phyloP scores from a whole-genome alignment of 2,888 invertebrate species.

The Cecidostiba fungosa region DNA sequence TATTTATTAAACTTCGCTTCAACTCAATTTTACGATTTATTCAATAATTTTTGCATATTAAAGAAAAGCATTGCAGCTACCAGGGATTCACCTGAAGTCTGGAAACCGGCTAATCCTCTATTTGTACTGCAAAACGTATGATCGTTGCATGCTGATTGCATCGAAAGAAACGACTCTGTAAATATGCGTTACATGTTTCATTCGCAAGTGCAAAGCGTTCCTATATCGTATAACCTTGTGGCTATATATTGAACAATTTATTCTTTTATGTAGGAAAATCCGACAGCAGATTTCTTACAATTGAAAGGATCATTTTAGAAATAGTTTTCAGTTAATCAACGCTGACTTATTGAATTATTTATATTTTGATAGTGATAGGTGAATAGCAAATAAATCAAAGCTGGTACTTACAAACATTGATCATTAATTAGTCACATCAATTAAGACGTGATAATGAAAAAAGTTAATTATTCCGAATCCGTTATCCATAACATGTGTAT shows the following conservation, averaged over 20 bases:
- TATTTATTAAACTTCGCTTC: too few species aligned
- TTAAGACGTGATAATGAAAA: slow-evolving; percentile 3
- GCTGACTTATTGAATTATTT: not conserved
- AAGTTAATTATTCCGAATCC: not conserved
- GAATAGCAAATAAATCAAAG: slow-evolving; percentile 9
- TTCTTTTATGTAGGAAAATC: not conserved
- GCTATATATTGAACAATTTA: slow-evolving; percentile 3
- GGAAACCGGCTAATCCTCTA: slow-evolving; percentile 22
- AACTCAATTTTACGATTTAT: not conserved
- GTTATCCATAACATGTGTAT: not conserved
- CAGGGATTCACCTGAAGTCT: not conserved
- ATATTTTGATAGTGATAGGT: not conserved
- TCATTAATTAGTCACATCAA: not conserved
- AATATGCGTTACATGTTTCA: slow-evolving; percentile 24
- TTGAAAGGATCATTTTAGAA: not conserved
- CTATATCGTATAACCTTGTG: not conserved
- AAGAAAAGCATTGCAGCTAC: not conserved
- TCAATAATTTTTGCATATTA: not conserved
- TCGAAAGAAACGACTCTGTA: slow-evolving; percentile 28
- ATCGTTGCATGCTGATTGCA: not conserved
- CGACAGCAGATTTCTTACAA: not conserved
- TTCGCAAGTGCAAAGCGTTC: slow-evolving; percentile 41
- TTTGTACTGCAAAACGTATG: not conserved
- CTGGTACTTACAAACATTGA: not conserved
- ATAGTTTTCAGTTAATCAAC: not conserved